Conservation (phyloP, 1,140 invertebrate species). For the Tetraneura akinire region DNA sequence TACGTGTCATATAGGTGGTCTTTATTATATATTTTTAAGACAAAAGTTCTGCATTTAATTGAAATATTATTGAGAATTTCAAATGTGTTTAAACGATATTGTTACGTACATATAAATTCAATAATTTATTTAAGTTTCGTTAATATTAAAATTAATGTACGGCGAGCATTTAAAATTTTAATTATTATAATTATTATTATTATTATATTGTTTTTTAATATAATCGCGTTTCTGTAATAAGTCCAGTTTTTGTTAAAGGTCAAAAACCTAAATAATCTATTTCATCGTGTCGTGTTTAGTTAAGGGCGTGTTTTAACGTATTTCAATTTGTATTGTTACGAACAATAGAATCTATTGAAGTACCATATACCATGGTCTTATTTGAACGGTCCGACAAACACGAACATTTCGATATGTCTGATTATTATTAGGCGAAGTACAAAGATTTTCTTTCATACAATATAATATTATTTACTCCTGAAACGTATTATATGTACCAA, state of each 20-base stretch:
- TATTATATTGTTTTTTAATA: not conserved
- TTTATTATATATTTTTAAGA: too few species aligned
- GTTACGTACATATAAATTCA: too few species aligned
- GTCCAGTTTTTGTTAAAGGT: too few species aligned
- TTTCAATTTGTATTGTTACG: not conserved
- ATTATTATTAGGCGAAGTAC: not conserved
- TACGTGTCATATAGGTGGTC: too few species aligned
- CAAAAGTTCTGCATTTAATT: too few species aligned
- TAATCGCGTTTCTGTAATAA: too few species aligned
- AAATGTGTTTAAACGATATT: too few species aligned
- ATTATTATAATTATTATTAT: not conserved
- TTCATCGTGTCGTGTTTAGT: not conserved
- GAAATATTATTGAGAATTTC: too few species aligned
- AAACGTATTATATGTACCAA: not conserved
- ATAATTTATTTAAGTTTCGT: too few species aligned
- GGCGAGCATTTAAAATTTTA: not conserved
- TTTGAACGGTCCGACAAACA: conserved; percentile 2
- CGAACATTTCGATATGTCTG: not conserved
- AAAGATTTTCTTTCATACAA: not conserved
- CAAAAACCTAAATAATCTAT: not conserved
- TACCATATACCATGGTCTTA: not conserved
- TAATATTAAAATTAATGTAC: not conserved
- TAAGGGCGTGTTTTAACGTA: not conserved
- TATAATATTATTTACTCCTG: not conserved
- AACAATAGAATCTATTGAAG: not conserved